phyloP scores from a whole-genome alignment of 23 tunicate genomes.

The Phallusia fumigata region DNA sequence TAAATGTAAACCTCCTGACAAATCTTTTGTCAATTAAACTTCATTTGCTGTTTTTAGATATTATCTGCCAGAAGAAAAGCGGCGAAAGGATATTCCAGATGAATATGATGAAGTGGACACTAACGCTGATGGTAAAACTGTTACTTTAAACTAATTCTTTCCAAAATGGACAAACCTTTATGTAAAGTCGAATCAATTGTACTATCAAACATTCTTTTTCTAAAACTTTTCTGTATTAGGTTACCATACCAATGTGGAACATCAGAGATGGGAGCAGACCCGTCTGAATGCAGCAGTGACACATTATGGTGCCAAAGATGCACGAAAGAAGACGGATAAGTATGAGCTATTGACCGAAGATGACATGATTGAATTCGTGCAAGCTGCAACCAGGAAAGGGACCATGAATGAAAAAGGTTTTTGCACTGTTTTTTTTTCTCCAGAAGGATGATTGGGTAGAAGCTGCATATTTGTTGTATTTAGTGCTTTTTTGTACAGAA shows the following conservation, averaged over 20 bases:
- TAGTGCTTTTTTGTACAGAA: constrained; percentile 14
- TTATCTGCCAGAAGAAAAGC: constrained; percentile 85
- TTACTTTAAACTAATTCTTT: too few relatives aligned
- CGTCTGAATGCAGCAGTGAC: constrained; percentile 76
- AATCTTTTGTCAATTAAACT: too few relatives aligned
- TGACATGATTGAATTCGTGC: constrained; percentile 97
- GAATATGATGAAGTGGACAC: constrained; percentile 86
- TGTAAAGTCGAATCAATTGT: too few relatives aligned
- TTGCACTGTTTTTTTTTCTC: neutral
- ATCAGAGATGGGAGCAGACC: constrained; percentile 90
- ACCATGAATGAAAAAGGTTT: constrained; percentile 74
- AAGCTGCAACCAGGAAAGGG: constrained; percentile 89
- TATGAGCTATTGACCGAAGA: constrained; percentile 92
- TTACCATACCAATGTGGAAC: constrained; percentile 66
- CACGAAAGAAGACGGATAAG: constrained; percentile 43
- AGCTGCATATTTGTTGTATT: neutral
- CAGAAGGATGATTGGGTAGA: neutral
- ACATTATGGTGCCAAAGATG: constrained; percentile 86
- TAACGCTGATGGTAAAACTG: constrained; percentile 17
- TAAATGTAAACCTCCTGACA: too few relatives aligned
- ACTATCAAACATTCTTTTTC: too few relatives aligned
- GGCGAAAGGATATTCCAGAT: constrained; percentile 66
- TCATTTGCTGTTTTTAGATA: constrained; percentile 21
- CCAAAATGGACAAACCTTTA: too few relatives aligned
- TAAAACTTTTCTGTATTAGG: constrained; percentile 14